Evolutionary conservation across 1,140 invertebrate species (phyloP).

Genomic region (Coelopa frigida): DNA sequence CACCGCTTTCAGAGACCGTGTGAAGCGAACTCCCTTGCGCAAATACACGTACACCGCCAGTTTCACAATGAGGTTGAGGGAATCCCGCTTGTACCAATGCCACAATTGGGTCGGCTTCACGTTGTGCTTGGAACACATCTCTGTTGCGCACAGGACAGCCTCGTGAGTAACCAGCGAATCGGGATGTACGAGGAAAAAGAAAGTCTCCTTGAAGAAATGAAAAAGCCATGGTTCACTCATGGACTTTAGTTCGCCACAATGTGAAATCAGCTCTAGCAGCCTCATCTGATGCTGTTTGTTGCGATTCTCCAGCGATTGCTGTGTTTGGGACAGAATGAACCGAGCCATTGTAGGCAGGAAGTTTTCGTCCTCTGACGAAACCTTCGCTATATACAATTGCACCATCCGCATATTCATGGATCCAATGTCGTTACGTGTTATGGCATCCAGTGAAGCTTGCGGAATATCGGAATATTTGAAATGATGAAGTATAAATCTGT

Average conservation of each 20-base stretch:
- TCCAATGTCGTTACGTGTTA: no score
- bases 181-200: slow-evolving; percentile 59
- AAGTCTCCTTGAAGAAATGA: slow-evolving; percentile 52
- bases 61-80: slow-evolving; percentile 53
- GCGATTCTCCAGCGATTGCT: slow-evolving; percentile 2
- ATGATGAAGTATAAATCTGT: no score
- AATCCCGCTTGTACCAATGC: slow-evolving; percentile 58
- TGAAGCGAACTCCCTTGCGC: slow-evolving; percentile 47
- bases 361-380: no score
- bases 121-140: slow-evolving; percentile 52
- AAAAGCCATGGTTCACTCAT: slow-evolving; percentile 47
- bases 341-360: no score
- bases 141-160: slow-evolving; percentile 51
- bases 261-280: slow-evolving; percentile 20
- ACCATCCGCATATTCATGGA: no score
- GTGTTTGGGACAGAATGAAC: slow-evolving; percentile 6
- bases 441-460: no score
- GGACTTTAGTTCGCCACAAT: slow-evolving; percentile 24
- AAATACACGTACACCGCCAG: slow-evolving; percentile 53
- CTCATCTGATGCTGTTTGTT: slow-evolving; percentile 7
- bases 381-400: no score
- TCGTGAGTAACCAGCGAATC: slow-evolving; percentile 55
- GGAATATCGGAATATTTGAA: no score
- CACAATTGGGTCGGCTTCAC: slow-evolving; percentile 56
- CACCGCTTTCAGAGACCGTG: slow-evolving; percentile 40